Percentiles rank a stretch among this genome's conserved stretches.
These are phyloP conservation scores for Okapia johnstoni DNA, from an alignment of 2,113 vertebrate genomes.

Conservation along the genomic window DNA sequence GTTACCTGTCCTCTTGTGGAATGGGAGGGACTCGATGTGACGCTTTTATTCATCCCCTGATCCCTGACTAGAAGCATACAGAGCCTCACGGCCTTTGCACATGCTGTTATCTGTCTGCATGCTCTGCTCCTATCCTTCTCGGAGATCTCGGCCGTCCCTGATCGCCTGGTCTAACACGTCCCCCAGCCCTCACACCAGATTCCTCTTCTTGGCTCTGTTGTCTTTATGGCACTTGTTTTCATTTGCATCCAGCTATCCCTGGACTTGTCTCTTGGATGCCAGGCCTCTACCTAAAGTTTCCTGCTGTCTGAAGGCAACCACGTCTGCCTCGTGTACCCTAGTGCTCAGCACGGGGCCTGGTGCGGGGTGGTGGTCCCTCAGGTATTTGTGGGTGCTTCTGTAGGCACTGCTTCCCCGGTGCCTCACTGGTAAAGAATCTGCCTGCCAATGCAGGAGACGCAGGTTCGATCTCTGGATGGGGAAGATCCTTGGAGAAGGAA, in stretches of 20 bases:
- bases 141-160: background rate
- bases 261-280: background rate
- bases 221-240: background rate
- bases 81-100: background rate
- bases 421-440: background rate
- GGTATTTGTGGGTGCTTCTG: background rate
- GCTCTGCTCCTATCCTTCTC: background rate
- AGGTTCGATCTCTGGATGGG: background rate
- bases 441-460: background rate
- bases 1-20: background rate
- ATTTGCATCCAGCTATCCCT: background rate
- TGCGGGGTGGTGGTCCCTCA: background rate
- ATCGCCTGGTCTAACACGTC: fast-evolving
- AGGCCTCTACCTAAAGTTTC: background rate
- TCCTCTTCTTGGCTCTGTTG: background rate
- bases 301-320: background rate
- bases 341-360: background rate
- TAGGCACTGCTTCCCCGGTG: background rate
- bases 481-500: background rate
- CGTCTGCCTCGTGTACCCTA: background rate
- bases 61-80: fast-evolving
- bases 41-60: background rate
- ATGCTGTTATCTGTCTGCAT: fast-evolving
- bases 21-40: background rate
- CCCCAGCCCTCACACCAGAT: background rate